A percentile compares a stretch with the other conserved stretches of the same genome.
Conservation (phyloP, 2,113 vertebrate genomes). For the Accipiter cooperii region DNA sequence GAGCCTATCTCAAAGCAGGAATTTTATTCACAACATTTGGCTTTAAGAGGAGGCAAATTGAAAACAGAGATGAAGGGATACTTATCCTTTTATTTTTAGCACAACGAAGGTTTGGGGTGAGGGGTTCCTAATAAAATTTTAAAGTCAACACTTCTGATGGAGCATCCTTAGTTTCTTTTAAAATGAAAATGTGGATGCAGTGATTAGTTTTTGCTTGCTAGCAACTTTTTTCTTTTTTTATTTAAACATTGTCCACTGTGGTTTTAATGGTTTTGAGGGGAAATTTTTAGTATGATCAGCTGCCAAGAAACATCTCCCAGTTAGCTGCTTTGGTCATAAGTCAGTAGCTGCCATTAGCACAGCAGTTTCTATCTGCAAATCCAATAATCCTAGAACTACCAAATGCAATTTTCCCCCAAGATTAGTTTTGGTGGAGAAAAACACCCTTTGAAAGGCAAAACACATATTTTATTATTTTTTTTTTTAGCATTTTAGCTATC, state of each 20-base stretch:
- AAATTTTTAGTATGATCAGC: background rate
- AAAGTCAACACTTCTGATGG: background rate
- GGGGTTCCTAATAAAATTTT: background rate
- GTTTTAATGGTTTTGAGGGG: background rate
- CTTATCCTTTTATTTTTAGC: background rate
- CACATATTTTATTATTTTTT: no score
- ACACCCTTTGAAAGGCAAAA: conserved; percentile 21
- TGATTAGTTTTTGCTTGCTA: background rate
- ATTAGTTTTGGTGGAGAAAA: conserved; percentile 22
- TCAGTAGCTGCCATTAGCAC: conserved; percentile 4
- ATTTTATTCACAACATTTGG: background rate
- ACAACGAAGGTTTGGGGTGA: background rate
- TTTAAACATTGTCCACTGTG: background rate
- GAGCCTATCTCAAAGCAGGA: background rate
- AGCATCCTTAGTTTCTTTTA: background rate
- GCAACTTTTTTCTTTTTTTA: background rate
- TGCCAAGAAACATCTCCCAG: conserved; percentile 21
- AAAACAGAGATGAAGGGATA: background rate
- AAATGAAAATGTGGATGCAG: background rate
- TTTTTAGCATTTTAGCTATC: conserved; percentile 40
- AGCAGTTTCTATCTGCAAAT: conserved; percentile 29
- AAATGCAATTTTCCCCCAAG: background rate
- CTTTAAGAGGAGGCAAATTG: background rate
- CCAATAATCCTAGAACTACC: background rate
- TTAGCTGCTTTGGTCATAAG: background rate